A percentile compares a stretch with the other conserved stretches of the same genome.
Conservation (phyloP, 1,140 invertebrate genomes). For the Trichonephila clavipes region DNA sequence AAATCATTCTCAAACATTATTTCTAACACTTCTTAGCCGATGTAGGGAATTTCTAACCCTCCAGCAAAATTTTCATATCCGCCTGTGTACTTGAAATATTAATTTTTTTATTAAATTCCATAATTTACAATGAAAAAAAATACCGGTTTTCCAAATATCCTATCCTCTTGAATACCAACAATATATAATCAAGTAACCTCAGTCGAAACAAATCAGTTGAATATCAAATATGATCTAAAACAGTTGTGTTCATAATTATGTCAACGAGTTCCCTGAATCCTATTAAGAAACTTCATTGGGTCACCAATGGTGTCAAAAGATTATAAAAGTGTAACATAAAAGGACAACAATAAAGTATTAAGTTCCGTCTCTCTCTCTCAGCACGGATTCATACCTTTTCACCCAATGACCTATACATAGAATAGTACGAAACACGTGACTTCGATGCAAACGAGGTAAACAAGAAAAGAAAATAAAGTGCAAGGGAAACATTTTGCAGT, state of each 20-base stretch:
- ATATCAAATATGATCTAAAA: neutral
- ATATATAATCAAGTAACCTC: neutral
- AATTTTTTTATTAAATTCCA: too few species aligned
- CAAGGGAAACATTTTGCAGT: neutral
- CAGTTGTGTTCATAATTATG: slow-evolving; percentile 19
- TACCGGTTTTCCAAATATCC: too few species aligned
- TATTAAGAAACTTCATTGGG: neutral
- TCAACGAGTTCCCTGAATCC: neutral
- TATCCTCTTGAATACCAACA: too few species aligned
- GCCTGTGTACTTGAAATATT: too few species aligned
- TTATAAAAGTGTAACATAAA: slow-evolving; percentile 8
- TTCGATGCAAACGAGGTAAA: slow-evolving; percentile 51
- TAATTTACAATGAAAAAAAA: too few species aligned
- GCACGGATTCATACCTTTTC: neutral
- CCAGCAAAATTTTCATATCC: too few species aligned
- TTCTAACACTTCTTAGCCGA: too few species aligned
- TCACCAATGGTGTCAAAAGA: slow-evolving; percentile 18
- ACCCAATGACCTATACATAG: slow-evolving; percentile 60
- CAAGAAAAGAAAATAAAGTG: slow-evolving; percentile 33
- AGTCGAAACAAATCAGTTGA: neutral
- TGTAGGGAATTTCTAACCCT: too few species aligned
- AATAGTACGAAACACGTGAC: slow-evolving; percentile 49
- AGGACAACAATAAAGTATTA: slow-evolving; percentile 11
- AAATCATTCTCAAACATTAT: too few species aligned
- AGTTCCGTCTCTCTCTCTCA: neutral